Conservation (phyloP, 1,140 invertebrate genomes). For the Orussus abietinus region DNA sequence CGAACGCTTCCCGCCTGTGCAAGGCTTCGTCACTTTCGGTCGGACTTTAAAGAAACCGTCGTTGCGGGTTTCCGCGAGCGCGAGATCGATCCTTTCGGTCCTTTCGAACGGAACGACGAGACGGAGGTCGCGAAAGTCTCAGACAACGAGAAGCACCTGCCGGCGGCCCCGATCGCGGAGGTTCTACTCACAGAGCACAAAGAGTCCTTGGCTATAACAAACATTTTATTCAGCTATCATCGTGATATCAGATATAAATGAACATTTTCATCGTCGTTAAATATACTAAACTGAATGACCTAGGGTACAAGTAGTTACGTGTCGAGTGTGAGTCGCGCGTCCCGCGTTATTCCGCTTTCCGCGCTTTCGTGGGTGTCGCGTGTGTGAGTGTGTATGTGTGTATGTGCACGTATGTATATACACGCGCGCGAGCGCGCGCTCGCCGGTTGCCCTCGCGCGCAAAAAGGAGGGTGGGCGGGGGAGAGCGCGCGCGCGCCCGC, state of each 20-base stretch:
- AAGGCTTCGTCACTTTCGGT: constrained; percentile 15
- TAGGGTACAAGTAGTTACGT: constrained; percentile 25
- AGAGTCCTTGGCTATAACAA: constrained; percentile 46
- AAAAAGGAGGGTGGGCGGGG: no score
- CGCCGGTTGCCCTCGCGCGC: no score
- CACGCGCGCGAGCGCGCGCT: no score
- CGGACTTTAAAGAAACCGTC: constrained; percentile 4
- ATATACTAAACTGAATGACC: constrained; percentile 37
- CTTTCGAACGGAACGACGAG: constrained; percentile 3
- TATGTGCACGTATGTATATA: constrained; percentile 17
- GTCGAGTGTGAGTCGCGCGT: no score
- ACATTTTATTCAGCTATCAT: constrained; percentile 47
- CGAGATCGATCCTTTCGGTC: constrained; percentile 9
- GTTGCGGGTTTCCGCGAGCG: constrained; percentile 1
- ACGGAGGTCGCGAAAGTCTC: constrained; percentile 4
- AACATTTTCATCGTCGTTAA: constrained; percentile 41
- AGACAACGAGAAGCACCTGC: neutral
- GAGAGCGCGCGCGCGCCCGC: no score
- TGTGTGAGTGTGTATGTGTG: neutral
- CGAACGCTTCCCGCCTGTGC: constrained; percentile 10
- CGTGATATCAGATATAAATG: constrained; percentile 44
- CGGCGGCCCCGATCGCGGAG: neutral
- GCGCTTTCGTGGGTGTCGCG: neutral
- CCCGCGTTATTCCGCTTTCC: no score
- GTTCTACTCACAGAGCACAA: constrained; percentile 38